These are phyloP conservation scores for Pseudachorutes palmiensis DNA, from an alignment of 1,140 invertebrate genomes.

Conservation along the genomic window DNA sequence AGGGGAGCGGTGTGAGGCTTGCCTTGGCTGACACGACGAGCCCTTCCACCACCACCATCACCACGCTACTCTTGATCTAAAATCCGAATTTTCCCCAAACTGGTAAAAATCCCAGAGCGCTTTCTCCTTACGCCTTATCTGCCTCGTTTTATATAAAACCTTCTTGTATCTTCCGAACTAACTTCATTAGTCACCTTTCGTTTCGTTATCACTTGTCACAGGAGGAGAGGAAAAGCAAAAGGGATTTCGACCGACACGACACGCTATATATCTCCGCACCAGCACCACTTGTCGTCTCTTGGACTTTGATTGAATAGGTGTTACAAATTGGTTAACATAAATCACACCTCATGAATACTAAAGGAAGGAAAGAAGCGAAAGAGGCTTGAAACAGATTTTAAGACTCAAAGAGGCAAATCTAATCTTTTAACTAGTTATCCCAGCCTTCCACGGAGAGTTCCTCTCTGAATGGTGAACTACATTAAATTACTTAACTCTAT, in stretches of 20 bases:
- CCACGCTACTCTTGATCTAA: slow-evolving; percentile 8
- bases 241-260: not conserved
- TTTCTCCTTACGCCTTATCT: slow-evolving; percentile 1
- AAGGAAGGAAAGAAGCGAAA: slow-evolving; percentile 1
- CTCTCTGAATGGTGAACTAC: not conserved
- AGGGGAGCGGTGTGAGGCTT: no score
- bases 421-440: not conserved
- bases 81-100: slow-evolving; percentile 12
- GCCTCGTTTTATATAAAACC: slow-evolving; percentile 38
- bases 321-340: slow-evolving; percentile 38
- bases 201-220: slow-evolving; percentile 41
- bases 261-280: not conserved
- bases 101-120: slow-evolving; percentile 14
- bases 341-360: slow-evolving; percentile 37
- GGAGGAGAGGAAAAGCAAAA: slow-evolving; percentile 12
- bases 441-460: not conserved
- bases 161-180: slow-evolving; percentile 38
- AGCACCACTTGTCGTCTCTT: slow-evolving; percentile 1
- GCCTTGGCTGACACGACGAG: no score
- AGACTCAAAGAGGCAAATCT: slow-evolving; percentile 3
- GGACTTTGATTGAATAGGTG: slow-evolving; percentile 39
- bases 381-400: not conserved
- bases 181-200: slow-evolving; percentile 45
- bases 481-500: slow-evolving; percentile 13
- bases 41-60: slow-evolving; percentile 8